Evolutionary conservation across 1,140 invertebrate genomes (phyloP).

Genomic region (Paraescarpia echinospica): DNA sequence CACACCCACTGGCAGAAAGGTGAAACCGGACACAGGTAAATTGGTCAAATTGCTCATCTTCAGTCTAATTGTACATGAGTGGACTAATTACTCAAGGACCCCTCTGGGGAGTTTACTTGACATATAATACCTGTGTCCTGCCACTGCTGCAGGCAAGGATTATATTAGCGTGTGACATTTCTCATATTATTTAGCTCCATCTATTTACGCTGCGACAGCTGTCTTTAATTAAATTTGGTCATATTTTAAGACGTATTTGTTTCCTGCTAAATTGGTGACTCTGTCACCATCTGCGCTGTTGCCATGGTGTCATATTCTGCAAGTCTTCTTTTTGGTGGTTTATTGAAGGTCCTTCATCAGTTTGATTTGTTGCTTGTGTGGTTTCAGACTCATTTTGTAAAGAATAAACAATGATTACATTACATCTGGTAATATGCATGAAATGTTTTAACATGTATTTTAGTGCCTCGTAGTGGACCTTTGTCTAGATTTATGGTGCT

Average conservation of each 20-base stretch:
- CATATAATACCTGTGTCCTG: not conserved
- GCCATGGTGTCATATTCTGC: too few relatives aligned
- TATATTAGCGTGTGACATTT: not conserved
- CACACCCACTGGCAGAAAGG: not conserved
- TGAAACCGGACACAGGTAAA: not conserved
- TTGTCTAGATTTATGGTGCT: too few relatives aligned
- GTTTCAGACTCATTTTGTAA: too few relatives aligned
- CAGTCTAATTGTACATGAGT: conserved; percentile 5
- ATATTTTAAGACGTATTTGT: not conserved
- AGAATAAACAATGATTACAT: too few relatives aligned
- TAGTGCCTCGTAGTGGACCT: too few relatives aligned
- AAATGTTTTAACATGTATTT: too few relatives aligned
- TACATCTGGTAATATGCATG: too few relatives aligned
- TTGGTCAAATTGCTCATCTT: not conserved
- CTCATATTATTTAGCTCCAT: not conserved
- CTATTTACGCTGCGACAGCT: not conserved
- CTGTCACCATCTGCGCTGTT: too few relatives aligned
- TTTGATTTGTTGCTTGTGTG: too few relatives aligned
- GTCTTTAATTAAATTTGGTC: not conserved
- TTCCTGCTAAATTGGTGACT: not conserved
- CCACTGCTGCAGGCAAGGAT: not conserved
- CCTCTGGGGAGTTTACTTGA: not conserved
- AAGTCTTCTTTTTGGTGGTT: too few relatives aligned
- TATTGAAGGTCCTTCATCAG: too few relatives aligned
- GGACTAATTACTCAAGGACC: not conserved